A percentile compares a stretch with the other conserved stretches of the same genome.
Conservation (phyloP, 2,888 invertebrate species). For the Macrosiphum euphorbiae region DNA sequence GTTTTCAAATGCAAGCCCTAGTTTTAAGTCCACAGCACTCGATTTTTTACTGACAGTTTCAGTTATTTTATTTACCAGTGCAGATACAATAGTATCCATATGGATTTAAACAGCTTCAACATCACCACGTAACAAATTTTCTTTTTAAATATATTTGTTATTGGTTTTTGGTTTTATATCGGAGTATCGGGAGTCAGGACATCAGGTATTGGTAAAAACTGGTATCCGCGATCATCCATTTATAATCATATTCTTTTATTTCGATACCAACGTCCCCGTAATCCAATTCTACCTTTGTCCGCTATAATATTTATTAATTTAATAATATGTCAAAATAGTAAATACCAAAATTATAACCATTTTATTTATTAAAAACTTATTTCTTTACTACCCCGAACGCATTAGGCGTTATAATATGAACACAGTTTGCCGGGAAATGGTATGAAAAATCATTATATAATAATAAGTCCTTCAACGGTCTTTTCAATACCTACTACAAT, state of each 20-base stretch:
- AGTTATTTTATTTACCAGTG: no score
- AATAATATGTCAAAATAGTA: background rate
- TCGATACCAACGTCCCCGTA: background rate
- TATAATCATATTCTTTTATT: background rate
- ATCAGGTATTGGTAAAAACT: background rate
- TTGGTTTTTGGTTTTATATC: no score
- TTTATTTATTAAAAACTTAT: background rate
- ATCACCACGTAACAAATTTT: no score
- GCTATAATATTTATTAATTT: background rate
- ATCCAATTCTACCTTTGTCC: background rate
- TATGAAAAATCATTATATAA: background rate
- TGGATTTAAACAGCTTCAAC: no score
- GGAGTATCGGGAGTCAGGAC: no score
- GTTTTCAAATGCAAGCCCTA: no score
- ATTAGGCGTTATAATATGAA: background rate
- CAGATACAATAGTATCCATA: no score
- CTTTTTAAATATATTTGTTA: no score
- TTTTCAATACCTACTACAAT: background rate
- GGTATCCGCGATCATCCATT: background rate
- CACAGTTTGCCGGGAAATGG: background rate
- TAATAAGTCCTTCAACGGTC: background rate
- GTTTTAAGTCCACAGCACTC: no score
- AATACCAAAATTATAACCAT: background rate
- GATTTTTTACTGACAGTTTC: no score
- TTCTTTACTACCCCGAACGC: background rate